These are phyloP conservation scores for Phoebastria nigripes DNA, from an alignment of 2,797 vertebrate species.

Conservation along the genomic window DNA sequence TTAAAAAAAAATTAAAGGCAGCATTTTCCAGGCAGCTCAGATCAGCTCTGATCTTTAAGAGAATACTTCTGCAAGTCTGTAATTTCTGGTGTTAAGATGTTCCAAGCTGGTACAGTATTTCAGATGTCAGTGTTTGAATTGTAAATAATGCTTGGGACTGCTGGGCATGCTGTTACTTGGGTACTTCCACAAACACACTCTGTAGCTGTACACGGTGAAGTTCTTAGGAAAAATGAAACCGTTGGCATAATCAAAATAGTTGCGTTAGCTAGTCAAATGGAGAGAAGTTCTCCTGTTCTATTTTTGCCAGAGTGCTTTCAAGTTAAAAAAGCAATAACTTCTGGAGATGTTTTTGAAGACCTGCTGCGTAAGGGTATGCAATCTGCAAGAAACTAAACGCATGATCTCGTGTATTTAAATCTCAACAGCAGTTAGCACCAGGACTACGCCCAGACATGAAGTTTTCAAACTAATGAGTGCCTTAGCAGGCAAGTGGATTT, in stretches of 20 bases:
- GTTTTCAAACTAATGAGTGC: neutral
- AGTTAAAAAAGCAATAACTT: neutral
- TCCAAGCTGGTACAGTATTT: neutral
- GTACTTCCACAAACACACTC: neutral
- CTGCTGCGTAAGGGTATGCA: neutral
- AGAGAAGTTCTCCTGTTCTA: neutral
- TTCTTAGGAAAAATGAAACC: slow-evolving; percentile 13
- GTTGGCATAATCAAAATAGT: neutral
- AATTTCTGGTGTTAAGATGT: neutral
- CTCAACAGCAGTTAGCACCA: neutral
- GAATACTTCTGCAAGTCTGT: neutral
- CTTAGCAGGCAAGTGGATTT: slow-evolving; percentile 20
- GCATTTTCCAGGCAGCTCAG: neutral
- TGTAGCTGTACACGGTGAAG: neutral
- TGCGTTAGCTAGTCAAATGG: neutral
- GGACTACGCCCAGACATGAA: slow-evolving; percentile 19
- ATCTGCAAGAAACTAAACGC: neutral
- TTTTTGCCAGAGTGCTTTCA: slow-evolving; percentile 16
- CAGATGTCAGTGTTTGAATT: slow-evolving; percentile 2
- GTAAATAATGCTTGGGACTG: neutral
- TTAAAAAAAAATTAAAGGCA: neutral
- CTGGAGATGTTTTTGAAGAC: neutral
- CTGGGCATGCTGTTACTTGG: neutral
- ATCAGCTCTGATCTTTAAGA: neutral
- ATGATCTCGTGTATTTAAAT: neutral